A percentile compares a stretch with the other conserved stretches of the same genome.
phyloP scores from a whole-genome alignment of 2,888 invertebrate species.

The Lasioglossum calceatum region DNA sequence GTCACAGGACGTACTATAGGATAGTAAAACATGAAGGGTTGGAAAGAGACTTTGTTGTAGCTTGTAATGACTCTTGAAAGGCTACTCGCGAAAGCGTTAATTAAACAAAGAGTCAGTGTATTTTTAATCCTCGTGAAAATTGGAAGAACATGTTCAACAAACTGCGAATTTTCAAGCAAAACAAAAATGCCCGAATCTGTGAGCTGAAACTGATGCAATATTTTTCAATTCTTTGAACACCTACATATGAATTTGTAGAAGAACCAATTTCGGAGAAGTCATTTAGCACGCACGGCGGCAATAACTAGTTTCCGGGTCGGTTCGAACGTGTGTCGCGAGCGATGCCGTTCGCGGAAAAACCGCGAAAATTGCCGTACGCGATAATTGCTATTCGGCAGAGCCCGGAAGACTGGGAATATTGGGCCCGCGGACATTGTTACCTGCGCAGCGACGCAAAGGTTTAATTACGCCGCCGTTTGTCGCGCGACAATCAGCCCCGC shows the following conservation, averaged over 20 bases:
- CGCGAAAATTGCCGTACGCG: not conserved
- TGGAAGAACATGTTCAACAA: too few relatives aligned
- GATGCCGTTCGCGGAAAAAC: not conserved
- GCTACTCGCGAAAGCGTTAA: too few relatives aligned
- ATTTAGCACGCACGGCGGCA: too few relatives aligned
- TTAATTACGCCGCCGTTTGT: not conserved
- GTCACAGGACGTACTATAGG: not conserved
- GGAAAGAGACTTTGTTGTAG: not conserved
- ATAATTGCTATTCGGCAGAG: not conserved
- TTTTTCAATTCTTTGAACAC: too few relatives aligned
- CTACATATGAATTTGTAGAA: too few relatives aligned
- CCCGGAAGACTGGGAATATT: not conserved
- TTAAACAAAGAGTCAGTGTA: too few relatives aligned
- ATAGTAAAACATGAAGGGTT: not conserved
- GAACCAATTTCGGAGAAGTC: too few relatives aligned
- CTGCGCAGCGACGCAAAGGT: not conserved
- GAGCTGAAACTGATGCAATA: too few relatives aligned
- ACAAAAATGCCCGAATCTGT: too few relatives aligned
- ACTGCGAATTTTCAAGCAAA: too few relatives aligned
- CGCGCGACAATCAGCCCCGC: not conserved
- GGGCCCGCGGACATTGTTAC: not conserved
- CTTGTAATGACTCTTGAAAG: too few relatives aligned
- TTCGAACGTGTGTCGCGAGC: not conserved
- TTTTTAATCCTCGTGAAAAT: too few relatives aligned
- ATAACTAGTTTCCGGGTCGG: not conserved